Evolutionary conservation across 2,113 vertebrate genomes (phyloP).

Genomic region (Boleophthalmus pectinirostris): DNA sequence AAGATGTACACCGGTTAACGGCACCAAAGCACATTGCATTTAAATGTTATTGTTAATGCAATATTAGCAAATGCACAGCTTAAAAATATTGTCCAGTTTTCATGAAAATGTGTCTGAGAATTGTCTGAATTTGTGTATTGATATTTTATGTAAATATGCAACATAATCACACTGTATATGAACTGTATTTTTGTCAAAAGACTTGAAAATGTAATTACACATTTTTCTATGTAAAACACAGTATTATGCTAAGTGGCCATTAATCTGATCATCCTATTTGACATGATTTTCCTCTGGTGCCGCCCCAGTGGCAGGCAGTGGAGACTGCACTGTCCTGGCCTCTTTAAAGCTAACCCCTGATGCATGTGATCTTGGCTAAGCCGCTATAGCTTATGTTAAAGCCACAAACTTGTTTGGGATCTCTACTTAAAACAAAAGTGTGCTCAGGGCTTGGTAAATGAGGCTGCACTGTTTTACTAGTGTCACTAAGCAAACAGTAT

Average conservation of each 20-base stretch:
- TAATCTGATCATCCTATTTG: not conserved
- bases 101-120: no score
- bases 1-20: not conserved
- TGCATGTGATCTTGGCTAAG: conserved; percentile 45
- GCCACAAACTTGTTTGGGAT: conserved; percentile 30
- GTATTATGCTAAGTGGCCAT: not conserved
- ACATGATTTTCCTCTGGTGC: not conserved
- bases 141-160: no score
- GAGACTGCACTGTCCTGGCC: conserved; percentile 9
- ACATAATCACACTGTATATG: no score
- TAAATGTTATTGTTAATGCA: no score
- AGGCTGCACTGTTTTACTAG: conserved; percentile 6
- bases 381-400: conserved; percentile 35
- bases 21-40: not conserved
- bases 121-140: no score
- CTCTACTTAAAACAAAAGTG: conserved; percentile 30
- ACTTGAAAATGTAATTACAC: no score
- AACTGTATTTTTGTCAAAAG: no score
- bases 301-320: not conserved
- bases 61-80: no score
- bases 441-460: not conserved
- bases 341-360: conserved; percentile 25
- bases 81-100: not conserved
- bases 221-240: not conserved
- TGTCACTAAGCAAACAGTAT: conserved; percentile 19